phyloP scores from a whole-genome alignment of 2,797 vertebrate species.

The Chelidonichthys spinosus region DNA sequence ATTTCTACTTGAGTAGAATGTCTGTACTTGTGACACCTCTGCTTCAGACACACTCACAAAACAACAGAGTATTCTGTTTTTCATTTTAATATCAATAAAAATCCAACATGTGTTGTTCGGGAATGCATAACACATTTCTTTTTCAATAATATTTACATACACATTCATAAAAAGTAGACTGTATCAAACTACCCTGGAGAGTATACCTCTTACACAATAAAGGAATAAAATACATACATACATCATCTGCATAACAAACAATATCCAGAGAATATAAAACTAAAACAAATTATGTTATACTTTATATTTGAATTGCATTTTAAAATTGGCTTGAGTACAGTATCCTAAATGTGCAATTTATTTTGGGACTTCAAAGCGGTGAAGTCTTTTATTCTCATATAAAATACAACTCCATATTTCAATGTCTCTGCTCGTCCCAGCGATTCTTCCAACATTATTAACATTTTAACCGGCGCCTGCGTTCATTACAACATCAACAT shows the following conservation, averaged over 20 bases:
- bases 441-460: not conserved
- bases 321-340: conserved; percentile 43
- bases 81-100: conserved; percentile 52
- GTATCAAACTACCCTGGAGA: conserved; percentile 38
- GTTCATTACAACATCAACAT: conserved; percentile 19
- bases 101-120: conserved; percentile 37
- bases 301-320: conserved; percentile 37
- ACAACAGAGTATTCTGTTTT: conserved; percentile 17
- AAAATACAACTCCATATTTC: conserved; percentile 14
- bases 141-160: conserved; percentile 58
- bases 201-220: conserved; percentile 19
- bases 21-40: not conserved
- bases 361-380: not conserved
- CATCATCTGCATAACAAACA: conserved; percentile 40
- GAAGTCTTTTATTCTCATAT: conserved; percentile 1
- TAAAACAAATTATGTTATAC: conserved; percentile 43
- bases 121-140: conserved; percentile 58
- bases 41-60: not conserved
- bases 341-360: conserved; percentile 68
- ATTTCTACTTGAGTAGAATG: too few species aligned
- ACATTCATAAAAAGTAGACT: conserved; percentile 55
- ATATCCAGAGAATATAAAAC: conserved; percentile 34
- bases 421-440: not conserved
- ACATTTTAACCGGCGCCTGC: conserved; percentile 27
- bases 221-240: conserved; percentile 32